Evolutionary conservation across 2,888 invertebrate species (phyloP), one percentile per base, ranked within the genome.

Genomic region (Kuschelorhynchus macadamiae): DNA sequence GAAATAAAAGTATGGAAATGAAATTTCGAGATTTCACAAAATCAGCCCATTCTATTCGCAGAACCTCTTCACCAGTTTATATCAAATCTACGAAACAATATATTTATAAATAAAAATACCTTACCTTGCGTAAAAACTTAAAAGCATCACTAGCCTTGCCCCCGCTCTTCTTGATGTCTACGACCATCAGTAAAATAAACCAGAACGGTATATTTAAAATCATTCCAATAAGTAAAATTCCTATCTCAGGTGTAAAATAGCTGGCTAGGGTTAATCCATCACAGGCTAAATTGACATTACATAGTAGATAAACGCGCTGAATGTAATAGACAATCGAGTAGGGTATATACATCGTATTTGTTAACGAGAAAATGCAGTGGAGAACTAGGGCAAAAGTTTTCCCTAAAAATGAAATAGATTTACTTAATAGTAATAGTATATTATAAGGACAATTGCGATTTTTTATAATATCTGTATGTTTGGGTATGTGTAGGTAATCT

Each of bases 301-400:
- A 92, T 80, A 90, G 88, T 14, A 91, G 78, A 77, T 91, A 90
- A 33, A 94, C 92, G 75, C 92, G 88, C 80, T 92, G 91, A 49
- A 94, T 91, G 80, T 91, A 94, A 80, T 94, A 94, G 50, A 95
- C 87, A 49, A 92, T 90, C 9, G 94, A 94, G 80, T 92, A 93
- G 0, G 94, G 92, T 73, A 92, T 88, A 81, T 95, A 95, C 87
- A 93, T 90, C 25, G 93, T 91, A 79, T 93, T 90, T 60, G 92
- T 77, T 53, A 93, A 84, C 69, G 91, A 90, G 79, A 93, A 92
- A 41, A 92, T 84, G 30, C 89, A 84, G 80, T 95, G 94, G 4
- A 93, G 84, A 49, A 88, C 86, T 76, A 90, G 88, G 1, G 92
- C 91, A 44, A 89, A 88, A 76, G 88, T 87, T 49, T 88, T 89